phyloP scores from a whole-genome alignment of 2,113 vertebrate species.

The Sander lucioperca region DNA sequence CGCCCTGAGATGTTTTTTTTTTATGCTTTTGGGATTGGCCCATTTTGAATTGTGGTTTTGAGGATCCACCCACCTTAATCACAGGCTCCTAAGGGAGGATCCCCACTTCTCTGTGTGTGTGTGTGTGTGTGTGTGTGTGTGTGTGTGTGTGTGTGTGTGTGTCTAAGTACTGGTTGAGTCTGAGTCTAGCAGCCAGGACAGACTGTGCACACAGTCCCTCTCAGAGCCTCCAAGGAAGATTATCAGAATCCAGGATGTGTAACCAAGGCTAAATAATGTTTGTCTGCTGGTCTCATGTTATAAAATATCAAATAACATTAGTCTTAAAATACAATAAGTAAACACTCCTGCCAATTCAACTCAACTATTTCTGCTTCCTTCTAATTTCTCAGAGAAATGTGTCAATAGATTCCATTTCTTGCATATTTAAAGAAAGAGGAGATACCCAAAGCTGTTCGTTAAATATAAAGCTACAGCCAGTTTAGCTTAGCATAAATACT shows the following conservation, averaged over 20 bases:
- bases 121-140: slow-evolving; percentile 37
- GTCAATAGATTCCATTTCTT: neutral
- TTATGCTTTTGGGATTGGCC: slow-evolving; percentile 23
- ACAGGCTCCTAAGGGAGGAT: slow-evolving; percentile 64
- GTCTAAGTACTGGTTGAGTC: slow-evolving; percentile 48
- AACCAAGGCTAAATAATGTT: slow-evolving; percentile 36
- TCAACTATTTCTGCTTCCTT: neutral
- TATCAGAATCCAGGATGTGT: slow-evolving; percentile 50
- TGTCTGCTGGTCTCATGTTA: neutral
- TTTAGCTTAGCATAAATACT: neutral
- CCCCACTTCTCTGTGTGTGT: slow-evolving; percentile 12
- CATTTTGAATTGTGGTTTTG: slow-evolving; percentile 23
- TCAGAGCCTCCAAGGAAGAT: slow-evolving; percentile 35
- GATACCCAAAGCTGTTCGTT: neutral
- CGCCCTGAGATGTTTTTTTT: slow-evolving; percentile 8
- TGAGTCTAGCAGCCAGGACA: slow-evolving; percentile 17
- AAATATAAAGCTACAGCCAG: neutral
- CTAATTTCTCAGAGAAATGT: neutral
- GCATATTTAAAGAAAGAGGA: too few relatives aligned
- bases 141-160: slow-evolving; percentile 44
- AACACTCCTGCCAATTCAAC: neutral
- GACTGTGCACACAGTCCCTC: slow-evolving; percentile 29
- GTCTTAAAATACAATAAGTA: neutral
- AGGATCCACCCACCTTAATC: slow-evolving; percentile 69
- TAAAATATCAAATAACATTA: neutral